Percentiles rank a stretch among this genome's conserved stretches.
Evolutionary conservation across 2,888 invertebrate species (phyloP).

Genomic region (Sycophila texana): DNA sequence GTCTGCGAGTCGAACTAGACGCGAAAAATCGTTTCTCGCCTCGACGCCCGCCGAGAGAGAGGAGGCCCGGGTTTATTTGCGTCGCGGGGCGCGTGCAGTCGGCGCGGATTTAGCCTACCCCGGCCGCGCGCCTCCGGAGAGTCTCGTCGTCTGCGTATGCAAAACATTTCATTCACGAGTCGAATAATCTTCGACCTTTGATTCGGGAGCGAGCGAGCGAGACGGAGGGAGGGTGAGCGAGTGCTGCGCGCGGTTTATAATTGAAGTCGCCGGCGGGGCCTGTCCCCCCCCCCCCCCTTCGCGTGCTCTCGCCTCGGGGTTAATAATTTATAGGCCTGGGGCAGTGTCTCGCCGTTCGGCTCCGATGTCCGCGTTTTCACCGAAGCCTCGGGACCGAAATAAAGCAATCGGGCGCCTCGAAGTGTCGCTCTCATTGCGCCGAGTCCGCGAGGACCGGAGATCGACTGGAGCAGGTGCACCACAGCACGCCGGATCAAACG

Average conservation of each 20-base stretch:
- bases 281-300: slow-evolving; percentile 7
- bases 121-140: slow-evolving; percentile 60
- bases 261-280: slow-evolving; percentile 26
- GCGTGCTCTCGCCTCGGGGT: not conserved
- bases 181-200: slow-evolving; percentile 48
- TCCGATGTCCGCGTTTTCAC: not conserved
- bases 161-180: slow-evolving; percentile 74
- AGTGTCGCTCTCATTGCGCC: not conserved
- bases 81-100: not conserved
- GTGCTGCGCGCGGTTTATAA: slow-evolving; percentile 29
- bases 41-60: slow-evolving; percentile 14
- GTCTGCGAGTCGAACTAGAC: not conserved
- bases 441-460: too few species aligned
- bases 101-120: slow-evolving; percentile 6
- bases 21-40: slow-evolving; percentile 1
- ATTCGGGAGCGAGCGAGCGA: slow-evolving; percentile 7
- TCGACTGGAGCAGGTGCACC: too few species aligned
- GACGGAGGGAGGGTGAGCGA: not conserved
- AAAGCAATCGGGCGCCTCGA: not conserved
- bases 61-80: slow-evolving; percentile 45
- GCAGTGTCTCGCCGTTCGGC: slow-evolving; percentile 10
- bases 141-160: slow-evolving; percentile 75
- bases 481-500: too few species aligned
- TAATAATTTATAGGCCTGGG: slow-evolving; percentile 30
- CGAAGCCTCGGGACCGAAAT: not conserved